These are phyloP conservation scores for Aradus depressus DNA, from an alignment of 2,888 invertebrate genomes.

Conservation along the genomic window DNA sequence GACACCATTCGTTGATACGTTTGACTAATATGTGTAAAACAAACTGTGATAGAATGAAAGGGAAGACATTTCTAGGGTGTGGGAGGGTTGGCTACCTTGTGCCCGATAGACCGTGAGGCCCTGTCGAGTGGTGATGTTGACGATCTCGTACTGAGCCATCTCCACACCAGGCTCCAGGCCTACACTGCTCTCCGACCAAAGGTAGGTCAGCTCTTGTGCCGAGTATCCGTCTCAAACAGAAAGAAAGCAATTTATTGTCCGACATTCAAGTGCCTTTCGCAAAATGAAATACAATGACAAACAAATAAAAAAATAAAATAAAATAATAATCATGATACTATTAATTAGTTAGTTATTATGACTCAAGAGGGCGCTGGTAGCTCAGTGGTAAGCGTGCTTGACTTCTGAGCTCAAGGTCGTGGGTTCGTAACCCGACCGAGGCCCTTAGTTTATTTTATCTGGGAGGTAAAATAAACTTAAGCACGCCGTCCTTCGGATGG, in stretches of 20 bases:
- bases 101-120: slow-evolving; percentile 3
- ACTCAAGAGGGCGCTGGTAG: background rate
- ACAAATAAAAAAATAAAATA: too few species aligned
- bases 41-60: too few species aligned
- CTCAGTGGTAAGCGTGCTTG: background rate
- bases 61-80: too few species aligned
- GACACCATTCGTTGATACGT: too few species aligned
- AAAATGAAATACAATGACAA: too few species aligned
- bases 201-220: slow-evolving; percentile 44
- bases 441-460: too few species aligned
- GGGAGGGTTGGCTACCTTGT: slow-evolving; percentile 9
- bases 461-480: too few species aligned
- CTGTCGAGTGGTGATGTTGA: slow-evolving; percentile 41
- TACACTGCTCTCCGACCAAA: slow-evolving; percentile 41
- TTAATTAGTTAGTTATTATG: background rate
- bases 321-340: background rate
- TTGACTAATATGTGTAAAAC: too few species aligned
- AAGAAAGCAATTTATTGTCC: background rate
- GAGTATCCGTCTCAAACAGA: slow-evolving; percentile 43
- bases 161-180: slow-evolving; percentile 43
- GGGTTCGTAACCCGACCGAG: background rate
- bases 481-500: too few species aligned
- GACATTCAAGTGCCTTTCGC: too few species aligned
- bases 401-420: background rate
- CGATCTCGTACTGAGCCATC: slow-evolving; percentile 47